Evolutionary conservation across 2,888 invertebrate species (phyloP), one percentile per base, ranked within the genome.

Genomic region (Pilophorus perplexus): DNA sequence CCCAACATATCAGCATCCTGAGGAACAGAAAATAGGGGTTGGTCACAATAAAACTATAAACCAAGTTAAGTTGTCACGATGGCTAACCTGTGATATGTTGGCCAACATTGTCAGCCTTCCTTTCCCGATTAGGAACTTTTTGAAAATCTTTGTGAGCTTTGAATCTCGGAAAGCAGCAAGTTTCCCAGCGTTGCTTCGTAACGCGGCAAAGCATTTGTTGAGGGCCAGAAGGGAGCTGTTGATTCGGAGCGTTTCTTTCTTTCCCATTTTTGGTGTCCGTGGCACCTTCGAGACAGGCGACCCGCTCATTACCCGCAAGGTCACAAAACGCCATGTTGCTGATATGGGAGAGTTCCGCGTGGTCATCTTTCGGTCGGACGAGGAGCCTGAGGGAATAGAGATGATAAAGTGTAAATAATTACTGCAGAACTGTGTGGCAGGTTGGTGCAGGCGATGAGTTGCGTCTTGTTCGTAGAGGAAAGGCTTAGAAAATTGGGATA

Each of bases 211-310:
- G 70, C 92, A 92, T 28, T 89, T 82, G 33, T 92, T 89, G 0
- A 97, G 81, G n/a, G 91, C 89, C 76, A 91, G 80, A 6, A 97
- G 80, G 1, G 95, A 95, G 0, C 86, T 85, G 78, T 97, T 96
- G 71, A 97, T 97, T 71, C 86, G 88, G 62, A 88, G 85, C 0
- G 93, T 90, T 79, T 97, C 96, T 70, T 84, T 85, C 40, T 89
- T 90, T 1, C 81, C 80, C 76, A 88, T 88, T 40, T 83, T 79
- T 8, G 44, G 46, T n/a, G 27, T 46, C 0, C 90, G 88, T 74
- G 88, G 90, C 46, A 85, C 80, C 1, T 93, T 82, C 76, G 8
- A 14, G 23, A 0, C 90, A 88, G 74, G 88, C 90, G 46, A 85
- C 80, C 1, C 93, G 82, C 76, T 95, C 95, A 14, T 90, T 86